A percentile compares a stretch with the other conserved stretches of the same genome.
phyloP scores from a whole-genome alignment of 2,113 vertebrate species.

The Donacobius atricapilla region DNA sequence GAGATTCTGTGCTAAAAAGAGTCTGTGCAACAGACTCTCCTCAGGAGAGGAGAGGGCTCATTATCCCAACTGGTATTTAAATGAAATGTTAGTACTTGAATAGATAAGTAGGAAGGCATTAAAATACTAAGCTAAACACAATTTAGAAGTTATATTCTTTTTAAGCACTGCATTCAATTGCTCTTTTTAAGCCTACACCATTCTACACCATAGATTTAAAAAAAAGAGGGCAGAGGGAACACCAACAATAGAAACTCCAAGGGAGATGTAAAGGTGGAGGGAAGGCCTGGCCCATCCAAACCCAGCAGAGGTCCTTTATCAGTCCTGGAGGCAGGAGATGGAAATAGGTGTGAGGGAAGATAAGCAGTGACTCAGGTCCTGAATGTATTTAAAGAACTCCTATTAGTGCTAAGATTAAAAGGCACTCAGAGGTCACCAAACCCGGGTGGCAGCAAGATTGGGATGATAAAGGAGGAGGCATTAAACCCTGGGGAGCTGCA shows the following conservation, averaged over 20 bases:
- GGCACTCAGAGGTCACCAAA: background rate
- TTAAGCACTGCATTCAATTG: background rate
- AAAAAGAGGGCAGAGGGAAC: background rate
- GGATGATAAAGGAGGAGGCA: background rate
- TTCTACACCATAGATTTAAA: background rate
- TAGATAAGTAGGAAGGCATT: background rate
- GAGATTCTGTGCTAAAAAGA: background rate
- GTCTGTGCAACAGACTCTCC: accelerated
- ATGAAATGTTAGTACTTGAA: background rate
- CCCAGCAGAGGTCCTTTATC: background rate
- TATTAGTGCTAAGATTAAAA: background rate
- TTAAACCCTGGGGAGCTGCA: background rate
- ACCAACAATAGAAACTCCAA: background rate
- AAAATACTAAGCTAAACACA: background rate
- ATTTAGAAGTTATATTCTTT: background rate
- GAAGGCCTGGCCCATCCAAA: background rate
- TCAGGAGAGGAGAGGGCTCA: background rate
- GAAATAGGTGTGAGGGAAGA: background rate
- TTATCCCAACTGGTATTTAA: background rate
- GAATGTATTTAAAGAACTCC: background rate
- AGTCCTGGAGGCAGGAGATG: background rate
- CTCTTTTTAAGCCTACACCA: background rate
- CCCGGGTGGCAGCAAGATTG: background rate
- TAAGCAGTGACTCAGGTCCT: background rate
- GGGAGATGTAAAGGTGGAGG: background rate